phyloP scores from a whole-genome alignment of 2,797 vertebrate genomes.

The Sphenodon punctatus region DNA sequence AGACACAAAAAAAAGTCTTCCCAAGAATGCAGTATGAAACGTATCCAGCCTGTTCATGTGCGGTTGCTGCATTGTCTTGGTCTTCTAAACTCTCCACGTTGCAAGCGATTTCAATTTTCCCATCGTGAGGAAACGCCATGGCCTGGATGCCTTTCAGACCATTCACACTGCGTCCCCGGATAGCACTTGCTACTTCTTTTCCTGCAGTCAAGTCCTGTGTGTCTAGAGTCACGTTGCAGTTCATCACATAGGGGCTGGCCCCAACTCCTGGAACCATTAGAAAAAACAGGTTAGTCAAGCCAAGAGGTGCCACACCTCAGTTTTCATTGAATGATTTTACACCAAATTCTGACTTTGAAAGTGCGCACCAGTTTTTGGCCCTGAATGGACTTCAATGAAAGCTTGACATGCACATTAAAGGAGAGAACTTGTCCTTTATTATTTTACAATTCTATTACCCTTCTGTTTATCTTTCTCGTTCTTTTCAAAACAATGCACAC shows the following conservation, averaged over 20 bases:
- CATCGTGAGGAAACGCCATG: conserved; percentile 76
- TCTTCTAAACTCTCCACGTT: conserved; percentile 77
- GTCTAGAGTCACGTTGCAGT: conserved; percentile 81
- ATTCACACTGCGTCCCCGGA: conserved; percentile 68
- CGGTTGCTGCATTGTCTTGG: conserved; percentile 31
- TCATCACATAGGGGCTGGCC: conserved; percentile 79
- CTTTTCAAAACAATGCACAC: not conserved
- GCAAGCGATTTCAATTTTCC: conserved; percentile 78
- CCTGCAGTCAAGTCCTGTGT: conserved; percentile 73
- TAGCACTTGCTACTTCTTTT: conserved; percentile 65
- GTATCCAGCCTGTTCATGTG: not conserved
- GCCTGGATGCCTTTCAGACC: conserved; percentile 80
- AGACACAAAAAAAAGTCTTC: conserved; percentile 69
- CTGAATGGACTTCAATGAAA: not conserved
- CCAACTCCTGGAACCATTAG: conserved; percentile 72
- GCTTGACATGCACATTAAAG: not conserved
- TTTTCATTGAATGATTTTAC: not conserved
- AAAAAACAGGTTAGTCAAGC: conserved; percentile 15
- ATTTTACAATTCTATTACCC: not conserved
- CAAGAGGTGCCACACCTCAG: no score
- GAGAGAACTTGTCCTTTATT: not conserved
- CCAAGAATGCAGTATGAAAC: conserved; percentile 61
- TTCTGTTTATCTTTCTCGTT: not conserved
- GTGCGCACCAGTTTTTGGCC: not conserved
- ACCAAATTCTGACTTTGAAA: not conserved